phyloP scores from a whole-genome alignment of 2,888 invertebrate species.

The Pinctada fucata region DNA sequence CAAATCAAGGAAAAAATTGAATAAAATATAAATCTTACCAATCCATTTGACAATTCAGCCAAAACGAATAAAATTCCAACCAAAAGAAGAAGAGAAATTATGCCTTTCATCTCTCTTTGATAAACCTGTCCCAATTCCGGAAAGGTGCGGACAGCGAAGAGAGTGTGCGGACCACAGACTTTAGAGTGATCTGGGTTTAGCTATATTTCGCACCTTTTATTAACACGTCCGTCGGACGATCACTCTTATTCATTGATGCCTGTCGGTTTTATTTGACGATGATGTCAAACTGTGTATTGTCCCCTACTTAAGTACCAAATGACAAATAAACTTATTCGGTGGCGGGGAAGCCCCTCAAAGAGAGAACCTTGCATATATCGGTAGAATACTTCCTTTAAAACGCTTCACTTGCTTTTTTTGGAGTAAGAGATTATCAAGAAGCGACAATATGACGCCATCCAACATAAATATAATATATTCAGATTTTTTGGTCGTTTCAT shows the following conservation, averaged over 20 bases:
- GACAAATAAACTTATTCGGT: neutral
- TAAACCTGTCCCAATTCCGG: neutral
- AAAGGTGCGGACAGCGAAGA: neutral
- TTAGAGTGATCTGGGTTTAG: neutral
- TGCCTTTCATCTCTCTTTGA: neutral
- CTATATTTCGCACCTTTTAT: neutral
- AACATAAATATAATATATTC: too few species aligned
- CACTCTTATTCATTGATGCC: neutral
- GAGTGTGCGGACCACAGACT: neutral
- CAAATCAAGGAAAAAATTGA: too few species aligned
- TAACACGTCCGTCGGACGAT: neutral
- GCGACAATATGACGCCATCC: too few species aligned
- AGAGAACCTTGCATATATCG: neutral
- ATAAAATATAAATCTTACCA: neutral
- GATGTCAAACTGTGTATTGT: neutral
- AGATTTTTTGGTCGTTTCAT: too few species aligned
- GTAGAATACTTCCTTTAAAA: neutral
- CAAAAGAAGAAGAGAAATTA: conserved; percentile 1
- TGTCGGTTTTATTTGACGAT: conserved; percentile 1
- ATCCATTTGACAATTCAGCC: neutral
- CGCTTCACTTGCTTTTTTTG: too few species aligned
- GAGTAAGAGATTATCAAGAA: too few species aligned
- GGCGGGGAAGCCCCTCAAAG: neutral
- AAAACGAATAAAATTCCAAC: conserved; percentile 1
- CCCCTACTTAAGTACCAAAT: neutral